These are phyloP conservation scores for Teleiodes luculella DNA, from an alignment of 2,888 invertebrate genomes.

Conservation along the genomic window DNA sequence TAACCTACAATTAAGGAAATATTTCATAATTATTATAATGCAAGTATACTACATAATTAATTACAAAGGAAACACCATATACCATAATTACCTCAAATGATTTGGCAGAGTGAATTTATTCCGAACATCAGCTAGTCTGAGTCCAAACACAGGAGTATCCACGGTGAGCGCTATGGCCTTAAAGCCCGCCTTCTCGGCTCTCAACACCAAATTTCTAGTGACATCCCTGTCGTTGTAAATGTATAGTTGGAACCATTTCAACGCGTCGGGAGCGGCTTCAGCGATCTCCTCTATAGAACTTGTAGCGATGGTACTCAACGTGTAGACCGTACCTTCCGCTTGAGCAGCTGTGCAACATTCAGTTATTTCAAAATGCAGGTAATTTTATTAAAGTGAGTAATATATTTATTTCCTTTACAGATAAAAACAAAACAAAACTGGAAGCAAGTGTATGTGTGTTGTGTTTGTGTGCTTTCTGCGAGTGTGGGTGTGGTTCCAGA, in stretches of 20 bases:
- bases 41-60: not conserved
- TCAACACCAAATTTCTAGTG: conserved; percentile 83
- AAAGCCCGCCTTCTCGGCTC: conserved; percentile 91
- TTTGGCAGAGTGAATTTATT: conserved; percentile 90
- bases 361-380: too few species aligned
- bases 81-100: conserved; percentile 82
- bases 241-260: conserved; percentile 95
- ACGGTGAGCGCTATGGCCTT: conserved; percentile 92
- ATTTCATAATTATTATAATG: too few species aligned
- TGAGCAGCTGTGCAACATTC: conserved; percentile 83
- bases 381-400: too few species aligned
- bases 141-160: conserved; percentile 92
- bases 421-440: too few species aligned
- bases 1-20: conserved; percentile 76
- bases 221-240: conserved; percentile 89
- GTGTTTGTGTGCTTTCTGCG: too few species aligned
- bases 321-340: conserved; percentile 85
- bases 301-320: conserved; percentile 91
- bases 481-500: too few species aligned
- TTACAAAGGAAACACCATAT: not conserved
- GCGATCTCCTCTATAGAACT: conserved; percentile 93
- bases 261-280: conserved; percentile 83
- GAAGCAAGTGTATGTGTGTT: too few species aligned
- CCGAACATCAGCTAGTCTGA: conserved; percentile 87
- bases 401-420: too few species aligned